Base-by-base conservation (phyloP, 2,888 invertebrate genomes). In the Dromius quadrimaculatus region DNA sequence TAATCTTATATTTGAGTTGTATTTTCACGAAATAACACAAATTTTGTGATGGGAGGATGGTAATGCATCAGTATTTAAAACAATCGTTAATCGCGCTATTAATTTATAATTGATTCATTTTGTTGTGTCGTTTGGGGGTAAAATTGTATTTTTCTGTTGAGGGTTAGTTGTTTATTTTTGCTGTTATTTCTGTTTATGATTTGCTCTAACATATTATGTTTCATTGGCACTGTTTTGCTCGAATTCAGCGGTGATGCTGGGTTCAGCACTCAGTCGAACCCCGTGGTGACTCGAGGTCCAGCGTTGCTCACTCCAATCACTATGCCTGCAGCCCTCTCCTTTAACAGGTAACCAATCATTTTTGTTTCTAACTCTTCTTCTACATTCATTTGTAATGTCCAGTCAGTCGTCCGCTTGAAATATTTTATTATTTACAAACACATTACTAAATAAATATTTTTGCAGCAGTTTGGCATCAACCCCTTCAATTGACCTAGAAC, bases 391-490 rank as follows among this genome's bases (percentile, higher is more conserved):
- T 28, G 50, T 47, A 47, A 47, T n/a, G n/a, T 23, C 15, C 2
- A 22, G 9, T 19, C 17, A 22, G 8, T 47, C 11, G 50, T 54
- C 28, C 28, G 50, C 50, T 28, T 54, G 50, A 0, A 15, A 15
- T 54, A 4, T 28, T 28, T 54, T 11, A 28, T 50, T 28, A 15
- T 23, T 2, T n/a, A 38, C 38, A 13, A 1, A 13, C 15, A 38
- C n/a, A 38, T 13, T 15, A 38, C 1, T 38, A 6, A n/a, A n/a
- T 62, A 1, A 13, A 41, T 41, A 23, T 70, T 61, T 54, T 81
- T 82, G 70, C 81, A 88, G 86, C 78, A 89, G 89, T 74, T 85
- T 90, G 83, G 89, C 89, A 43, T 89, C 88, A 75, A 91, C 91
- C 0, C 90, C 91, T 2, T 90, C 90, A 0, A 87, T 90, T 17